Percentiles rank a stretch among this genome's conserved stretches.
phyloP scores from a whole-genome alignment of 2,113 vertebrate genomes.

The Notarius lentiginosus region DNA sequence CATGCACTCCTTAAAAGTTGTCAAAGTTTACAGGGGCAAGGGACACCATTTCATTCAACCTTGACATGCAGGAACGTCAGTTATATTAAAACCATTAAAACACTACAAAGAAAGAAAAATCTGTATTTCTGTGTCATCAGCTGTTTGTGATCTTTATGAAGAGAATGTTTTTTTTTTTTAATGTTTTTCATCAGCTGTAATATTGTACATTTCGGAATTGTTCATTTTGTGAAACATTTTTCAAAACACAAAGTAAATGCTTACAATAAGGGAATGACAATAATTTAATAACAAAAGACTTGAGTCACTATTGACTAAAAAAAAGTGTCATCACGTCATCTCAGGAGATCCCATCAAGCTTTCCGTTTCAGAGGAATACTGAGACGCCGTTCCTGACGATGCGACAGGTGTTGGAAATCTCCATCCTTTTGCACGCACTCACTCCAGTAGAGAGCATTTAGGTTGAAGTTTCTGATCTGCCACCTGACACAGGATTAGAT shows the following conservation, averaged over 20 bases:
- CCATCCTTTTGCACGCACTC: not conserved
- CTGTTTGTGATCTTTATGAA: slow-evolving; percentile 49
- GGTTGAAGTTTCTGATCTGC: slow-evolving; percentile 36
- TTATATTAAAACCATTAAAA: slow-evolving; percentile 42
- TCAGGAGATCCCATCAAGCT: slow-evolving; percentile 50
- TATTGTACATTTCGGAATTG: slow-evolving; percentile 51
- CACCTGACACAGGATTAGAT: slow-evolving; percentile 44
- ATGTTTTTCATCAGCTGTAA: slow-evolving; percentile 24
- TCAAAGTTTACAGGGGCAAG: not conserved
- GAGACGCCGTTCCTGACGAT: slow-evolving; percentile 19
- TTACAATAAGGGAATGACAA: slow-evolving; percentile 68
- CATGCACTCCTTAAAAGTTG: not conserved
- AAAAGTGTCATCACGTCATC: slow-evolving; percentile 55
- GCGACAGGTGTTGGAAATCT: slow-evolving; percentile 7
- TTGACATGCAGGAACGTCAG: slow-evolving; percentile 11
- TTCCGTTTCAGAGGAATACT: slow-evolving; percentile 23
- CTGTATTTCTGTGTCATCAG: slow-evolving; percentile 36
- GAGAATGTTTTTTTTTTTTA: slow-evolving; percentile 39
- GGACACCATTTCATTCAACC: not conserved
- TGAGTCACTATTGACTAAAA: slow-evolving; percentile 69
- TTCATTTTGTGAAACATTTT: slow-evolving; percentile 54
- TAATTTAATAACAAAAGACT: slow-evolving; percentile 69
- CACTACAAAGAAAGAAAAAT: slow-evolving; percentile 21
- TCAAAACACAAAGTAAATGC: slow-evolving; percentile 53
- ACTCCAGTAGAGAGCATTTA: slow-evolving; percentile 20